Conservation (phyloP, 2,113 vertebrate species). For the Polypterus bichir region DNA sequence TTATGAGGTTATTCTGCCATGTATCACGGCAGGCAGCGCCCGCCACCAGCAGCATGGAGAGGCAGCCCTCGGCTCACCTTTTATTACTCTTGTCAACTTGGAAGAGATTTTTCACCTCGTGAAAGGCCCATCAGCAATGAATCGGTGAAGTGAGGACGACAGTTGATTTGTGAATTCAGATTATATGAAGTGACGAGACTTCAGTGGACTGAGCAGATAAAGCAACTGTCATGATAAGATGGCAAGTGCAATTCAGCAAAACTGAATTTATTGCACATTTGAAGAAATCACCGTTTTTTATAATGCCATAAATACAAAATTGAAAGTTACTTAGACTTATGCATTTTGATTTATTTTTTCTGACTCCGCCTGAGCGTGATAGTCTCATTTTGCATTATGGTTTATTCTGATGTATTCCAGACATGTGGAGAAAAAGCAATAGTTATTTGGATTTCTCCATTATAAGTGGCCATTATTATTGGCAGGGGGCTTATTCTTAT, state of each 20-base stretch:
- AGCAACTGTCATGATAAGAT: slow-evolving; percentile 70
- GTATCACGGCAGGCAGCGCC: slow-evolving; percentile 58
- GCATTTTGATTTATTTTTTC: slow-evolving; percentile 76
- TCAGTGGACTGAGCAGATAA: slow-evolving; percentile 64
- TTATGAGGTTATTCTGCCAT: slow-evolving; percentile 74
- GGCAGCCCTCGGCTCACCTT: slow-evolving; percentile 57
- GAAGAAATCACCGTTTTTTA: slow-evolving; percentile 86
- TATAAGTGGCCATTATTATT: not conserved
- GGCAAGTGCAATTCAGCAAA: slow-evolving; percentile 68
- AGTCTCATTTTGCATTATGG: slow-evolving; percentile 27
- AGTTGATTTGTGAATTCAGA: slow-evolving; percentile 89
- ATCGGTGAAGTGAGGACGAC: slow-evolving; percentile 63
- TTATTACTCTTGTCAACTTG: slow-evolving; percentile 69
- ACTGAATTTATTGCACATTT: slow-evolving; percentile 84
- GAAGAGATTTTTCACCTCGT: slow-evolving; percentile 52
- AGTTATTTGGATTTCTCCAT: slow-evolving; percentile 33
- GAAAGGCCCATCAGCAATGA: slow-evolving; percentile 65
- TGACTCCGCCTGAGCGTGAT: slow-evolving; percentile 71
- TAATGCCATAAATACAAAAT: slow-evolving; percentile 84
- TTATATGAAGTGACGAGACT: slow-evolving; percentile 79
- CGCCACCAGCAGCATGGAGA: slow-evolving; percentile 51
- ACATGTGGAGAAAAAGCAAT: too few species aligned
- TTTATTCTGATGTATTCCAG: slow-evolving; percentile 35
- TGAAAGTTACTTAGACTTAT: slow-evolving; percentile 76
- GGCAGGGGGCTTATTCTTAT: too few species aligned